phyloP scores from a whole-genome alignment of 2,797 vertebrate genomes.

The Darevskia mixta region DNA sequence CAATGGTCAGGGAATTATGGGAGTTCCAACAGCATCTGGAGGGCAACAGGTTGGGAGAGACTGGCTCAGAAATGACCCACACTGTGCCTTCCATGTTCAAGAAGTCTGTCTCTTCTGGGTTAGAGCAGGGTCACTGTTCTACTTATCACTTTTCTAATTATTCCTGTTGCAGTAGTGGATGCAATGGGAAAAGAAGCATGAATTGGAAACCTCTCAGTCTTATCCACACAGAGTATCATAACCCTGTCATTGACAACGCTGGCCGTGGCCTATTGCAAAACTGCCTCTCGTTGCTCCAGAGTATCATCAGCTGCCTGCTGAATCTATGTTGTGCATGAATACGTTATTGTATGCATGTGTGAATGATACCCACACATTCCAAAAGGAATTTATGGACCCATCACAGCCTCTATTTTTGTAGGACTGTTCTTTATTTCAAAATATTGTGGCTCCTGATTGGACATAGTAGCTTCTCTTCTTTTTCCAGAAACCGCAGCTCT shows the following conservation, averaged over 20 bases:
- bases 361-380: not conserved
- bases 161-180: not conserved
- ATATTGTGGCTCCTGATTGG: not conserved
- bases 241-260: too few species aligned
- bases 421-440: not conserved
- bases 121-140: not conserved
- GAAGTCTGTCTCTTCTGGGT: not conserved
- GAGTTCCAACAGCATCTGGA: too few species aligned
- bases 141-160: not conserved
- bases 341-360: not conserved
- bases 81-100: not conserved
- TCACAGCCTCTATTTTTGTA: not conserved
- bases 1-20: too few species aligned
- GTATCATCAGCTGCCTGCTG: too few species aligned
- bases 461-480: not conserved
- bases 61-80: not conserved
- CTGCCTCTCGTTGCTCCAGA: not conserved
- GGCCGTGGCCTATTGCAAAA: not conserved
- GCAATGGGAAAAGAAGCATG: not conserved
- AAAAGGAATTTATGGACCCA: not conserved
- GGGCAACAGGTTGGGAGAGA: too few species aligned
- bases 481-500: not conserved
- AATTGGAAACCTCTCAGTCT: not conserved
- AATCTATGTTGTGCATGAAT: not conserved
- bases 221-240: not conserved